Evolutionary conservation across 2,888 invertebrate species (phyloP), one percentile per base, ranked within the genome.

Genomic region (Xanthorhoe spadicearia): DNA sequence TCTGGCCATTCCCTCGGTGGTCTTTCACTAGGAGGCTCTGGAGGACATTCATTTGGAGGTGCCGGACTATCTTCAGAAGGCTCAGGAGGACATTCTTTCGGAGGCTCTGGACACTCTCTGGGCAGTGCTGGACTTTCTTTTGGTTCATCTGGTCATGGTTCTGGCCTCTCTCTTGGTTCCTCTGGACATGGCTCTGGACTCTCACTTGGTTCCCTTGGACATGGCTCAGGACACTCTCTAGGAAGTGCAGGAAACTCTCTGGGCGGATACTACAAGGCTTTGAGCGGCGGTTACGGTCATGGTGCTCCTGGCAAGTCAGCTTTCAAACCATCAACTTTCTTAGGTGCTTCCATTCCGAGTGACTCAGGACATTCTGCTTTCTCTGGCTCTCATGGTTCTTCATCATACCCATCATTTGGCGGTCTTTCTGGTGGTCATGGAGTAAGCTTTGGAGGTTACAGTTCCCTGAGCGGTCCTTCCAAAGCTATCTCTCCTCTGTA

Each of bases 251-350:
- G 65, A 58, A 70, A 69, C 51, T 57, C 70, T 54, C 55, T 67
- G 1, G 64, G 69, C 18, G 59, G 59, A 49, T 77, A 82, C 68
- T 83, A 86, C 65, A 91, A 89, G 78, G 46, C 77, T 85, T 58
- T 69, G 3, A 66, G 63, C 28, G 78, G 83, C 28, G 79, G 79
- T 19, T 49, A 67, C 63, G 76, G 81, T 61, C 61, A 64, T 64
- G 76, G 81, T 61, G 75, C 81, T 15, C 85, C 88, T 9, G 82
- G 87, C 28, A 91, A 90, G 77, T 73, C 80, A 51, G 81, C 89
- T 23, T 93, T 93, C 68, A 93, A 93, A 65, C 93, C 93, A 50
- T 93, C 93, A 10, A 85, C 89, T 55, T 93, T 83, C 77, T 75
- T 93, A 71, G 93, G 93, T 56, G 80, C 92, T 61, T 86, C 91